A percentile compares a stretch with the other conserved stretches of the same genome.
Evolutionary conservation across 2,113 vertebrate genomes (phyloP).

Genomic region (Anas platyrhynchos): DNA sequence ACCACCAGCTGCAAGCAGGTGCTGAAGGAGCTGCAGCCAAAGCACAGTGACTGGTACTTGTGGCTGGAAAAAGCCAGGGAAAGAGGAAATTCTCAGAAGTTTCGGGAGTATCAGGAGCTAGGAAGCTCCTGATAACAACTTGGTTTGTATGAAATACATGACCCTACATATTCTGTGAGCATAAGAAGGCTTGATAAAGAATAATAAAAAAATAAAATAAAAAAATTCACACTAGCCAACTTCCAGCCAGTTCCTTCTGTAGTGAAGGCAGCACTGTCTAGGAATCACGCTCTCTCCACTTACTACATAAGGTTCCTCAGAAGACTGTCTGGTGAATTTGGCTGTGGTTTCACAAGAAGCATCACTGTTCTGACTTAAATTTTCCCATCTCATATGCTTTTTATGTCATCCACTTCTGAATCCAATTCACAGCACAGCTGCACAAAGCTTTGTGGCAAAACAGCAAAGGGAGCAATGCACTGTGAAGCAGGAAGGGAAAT

Average conservation of each 20-base stretch:
- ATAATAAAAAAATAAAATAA: background rate
- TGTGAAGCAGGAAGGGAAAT: background rate
- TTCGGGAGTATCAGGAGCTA: background rate
- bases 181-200: background rate
- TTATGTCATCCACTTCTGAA: background rate
- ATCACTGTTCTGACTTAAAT: background rate
- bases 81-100: background rate
- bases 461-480: background rate
- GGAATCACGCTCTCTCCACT: background rate
- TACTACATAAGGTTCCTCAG: background rate
- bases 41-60: background rate
- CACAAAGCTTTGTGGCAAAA: background rate
- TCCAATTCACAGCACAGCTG: background rate
- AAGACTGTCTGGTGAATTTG: background rate
- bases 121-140: background rate
- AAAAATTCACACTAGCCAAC: background rate
- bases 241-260: background rate
- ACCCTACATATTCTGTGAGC: background rate
- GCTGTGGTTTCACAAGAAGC: background rate
- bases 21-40: background rate
- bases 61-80: background rate
- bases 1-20: background rate
- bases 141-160: background rate
- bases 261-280: background rate
- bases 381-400: background rate